A percentile compares a stretch with the other conserved stretches of the same genome.
These are phyloP conservation scores for Drosophila parabipectinata DNA, from an alignment of 1,140 invertebrate species.

Conservation along the genomic window DNA sequence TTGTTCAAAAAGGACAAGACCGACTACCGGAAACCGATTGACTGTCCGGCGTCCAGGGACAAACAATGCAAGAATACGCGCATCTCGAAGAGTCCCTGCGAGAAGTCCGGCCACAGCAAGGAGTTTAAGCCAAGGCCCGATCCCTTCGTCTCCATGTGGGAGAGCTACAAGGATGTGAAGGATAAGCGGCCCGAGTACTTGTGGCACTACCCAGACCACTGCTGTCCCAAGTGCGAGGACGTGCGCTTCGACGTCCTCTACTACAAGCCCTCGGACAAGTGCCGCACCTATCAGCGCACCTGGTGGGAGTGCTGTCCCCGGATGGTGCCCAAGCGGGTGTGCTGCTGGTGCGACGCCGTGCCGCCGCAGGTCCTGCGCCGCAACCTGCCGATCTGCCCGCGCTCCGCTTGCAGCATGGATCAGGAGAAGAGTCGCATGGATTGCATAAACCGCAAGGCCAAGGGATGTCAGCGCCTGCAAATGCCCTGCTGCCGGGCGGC, in stretches of 20 bases:
- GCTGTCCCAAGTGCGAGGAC: conserved; percentile 36
- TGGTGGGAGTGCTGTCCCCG: conserved; percentile 68
- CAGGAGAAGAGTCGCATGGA: conserved; percentile 10
- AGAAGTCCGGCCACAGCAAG: not conserved
- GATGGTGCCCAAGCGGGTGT: conserved; percentile 50
- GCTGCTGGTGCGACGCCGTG: conserved; percentile 48
- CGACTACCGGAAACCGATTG: not conserved
- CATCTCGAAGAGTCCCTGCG: conserved; percentile 3
- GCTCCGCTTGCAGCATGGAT: conserved; percentile 9
- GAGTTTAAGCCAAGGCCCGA: not conserved
- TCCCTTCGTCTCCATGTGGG: conserved; percentile 42
- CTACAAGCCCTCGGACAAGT: conserved; percentile 51
- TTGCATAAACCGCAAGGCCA: conserved; percentile 1
- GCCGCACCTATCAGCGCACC: conserved; percentile 56
- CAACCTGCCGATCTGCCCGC: conserved; percentile 10
- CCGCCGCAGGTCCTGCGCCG: conserved; percentile 42
- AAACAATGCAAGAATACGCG: not conserved
- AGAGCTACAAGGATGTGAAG: not conserved
- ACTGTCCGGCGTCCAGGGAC: not conserved
- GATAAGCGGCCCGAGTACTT: not conserved
- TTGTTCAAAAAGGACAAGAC: not conserved
- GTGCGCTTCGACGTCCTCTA: conserved; percentile 55
- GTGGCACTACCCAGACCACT: conserved; percentile 41
- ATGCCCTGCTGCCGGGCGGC: conserved; percentile 51
- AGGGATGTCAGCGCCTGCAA: conserved; percentile 12